Evolutionary conservation across 2,113 vertebrate genomes (phyloP).

Genomic region (Sinosuthora webbiana): DNA sequence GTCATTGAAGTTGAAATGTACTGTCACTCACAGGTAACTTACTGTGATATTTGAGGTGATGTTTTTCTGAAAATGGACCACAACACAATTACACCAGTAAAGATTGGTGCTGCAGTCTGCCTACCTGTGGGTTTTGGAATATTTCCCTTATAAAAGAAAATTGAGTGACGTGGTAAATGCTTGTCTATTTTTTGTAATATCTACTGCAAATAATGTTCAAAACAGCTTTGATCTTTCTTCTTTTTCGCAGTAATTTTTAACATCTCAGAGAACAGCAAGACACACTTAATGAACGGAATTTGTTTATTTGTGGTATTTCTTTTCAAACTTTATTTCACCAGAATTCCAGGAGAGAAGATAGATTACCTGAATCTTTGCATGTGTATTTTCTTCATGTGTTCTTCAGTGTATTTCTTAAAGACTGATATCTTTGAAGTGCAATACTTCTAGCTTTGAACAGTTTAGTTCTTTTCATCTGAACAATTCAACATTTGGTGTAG

Average conservation of each 20-base stretch:
- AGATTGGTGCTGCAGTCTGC: not conserved
- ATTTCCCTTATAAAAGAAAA: not conserved
- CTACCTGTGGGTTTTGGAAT: not conserved
- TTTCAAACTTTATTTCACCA: not conserved
- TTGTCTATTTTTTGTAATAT: not conserved
- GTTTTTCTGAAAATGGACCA: not conserved
- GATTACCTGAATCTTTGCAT: not conserved
- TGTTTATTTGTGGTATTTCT: not conserved
- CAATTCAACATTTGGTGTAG: not conserved
- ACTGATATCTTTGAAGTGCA: constrained; percentile 20
- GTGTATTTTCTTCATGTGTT: not conserved
- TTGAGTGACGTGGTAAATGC: not conserved
- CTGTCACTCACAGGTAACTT: not conserved
- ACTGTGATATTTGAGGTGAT: not conserved
- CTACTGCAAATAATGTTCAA: not conserved
- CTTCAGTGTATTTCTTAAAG: constrained; percentile 4
- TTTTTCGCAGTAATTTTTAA: not conserved
- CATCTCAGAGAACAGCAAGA: not conserved
- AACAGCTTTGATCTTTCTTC: not conserved
- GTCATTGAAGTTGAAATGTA: not conserved
- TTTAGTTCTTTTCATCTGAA: constrained; percentile 21
- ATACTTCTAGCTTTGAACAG: constrained; percentile 3
- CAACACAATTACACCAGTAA: not conserved
- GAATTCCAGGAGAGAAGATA: not conserved
- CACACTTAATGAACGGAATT: not conserved